Conservation (phyloP, 2,113 vertebrate species). For the Oncorhynchus kisutch region DNA sequence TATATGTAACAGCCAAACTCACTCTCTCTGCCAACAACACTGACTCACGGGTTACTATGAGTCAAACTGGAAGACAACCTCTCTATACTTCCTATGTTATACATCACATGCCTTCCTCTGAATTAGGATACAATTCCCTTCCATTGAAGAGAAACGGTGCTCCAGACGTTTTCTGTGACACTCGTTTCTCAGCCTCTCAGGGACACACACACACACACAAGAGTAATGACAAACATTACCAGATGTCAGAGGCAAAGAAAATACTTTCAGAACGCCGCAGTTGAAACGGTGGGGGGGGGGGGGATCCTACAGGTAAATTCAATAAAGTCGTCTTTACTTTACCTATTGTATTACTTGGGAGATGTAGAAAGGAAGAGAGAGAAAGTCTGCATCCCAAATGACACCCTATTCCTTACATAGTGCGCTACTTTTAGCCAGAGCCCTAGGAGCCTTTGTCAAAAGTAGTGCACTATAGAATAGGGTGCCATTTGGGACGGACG, state of each 20-base stretch:
- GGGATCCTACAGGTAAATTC: no score
- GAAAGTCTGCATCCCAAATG: no score
- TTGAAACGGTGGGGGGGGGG: neutral
- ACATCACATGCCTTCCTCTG: constrained; percentile 3
- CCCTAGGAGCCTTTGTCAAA: no score
- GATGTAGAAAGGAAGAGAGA: no score
- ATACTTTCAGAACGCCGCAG: neutral
- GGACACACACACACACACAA: constrained; percentile 21
- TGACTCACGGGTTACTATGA: neutral
- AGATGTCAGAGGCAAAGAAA: constrained; percentile 45
- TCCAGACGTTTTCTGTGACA: constrained; percentile 25
- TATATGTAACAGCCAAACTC: neutral
- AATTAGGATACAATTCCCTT: no score
- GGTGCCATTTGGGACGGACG: no score
- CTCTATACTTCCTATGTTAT: neutral
- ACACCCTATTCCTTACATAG: no score
- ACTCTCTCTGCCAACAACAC: neutral
- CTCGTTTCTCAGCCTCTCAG: constrained; percentile 40
- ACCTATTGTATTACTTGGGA: no score
- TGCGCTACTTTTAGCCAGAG: no score
- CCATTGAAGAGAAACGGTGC: constrained; percentile 13
- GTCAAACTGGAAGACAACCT: neutral
- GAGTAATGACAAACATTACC: constrained; percentile 26
- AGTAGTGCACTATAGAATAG: no score
- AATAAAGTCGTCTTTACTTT: no score